Percentiles rank a stretch among this genome's conserved stretches.
Evolutionary conservation across 2,888 invertebrate genomes (phyloP).

Genomic region (Lathronympha strigana): DNA sequence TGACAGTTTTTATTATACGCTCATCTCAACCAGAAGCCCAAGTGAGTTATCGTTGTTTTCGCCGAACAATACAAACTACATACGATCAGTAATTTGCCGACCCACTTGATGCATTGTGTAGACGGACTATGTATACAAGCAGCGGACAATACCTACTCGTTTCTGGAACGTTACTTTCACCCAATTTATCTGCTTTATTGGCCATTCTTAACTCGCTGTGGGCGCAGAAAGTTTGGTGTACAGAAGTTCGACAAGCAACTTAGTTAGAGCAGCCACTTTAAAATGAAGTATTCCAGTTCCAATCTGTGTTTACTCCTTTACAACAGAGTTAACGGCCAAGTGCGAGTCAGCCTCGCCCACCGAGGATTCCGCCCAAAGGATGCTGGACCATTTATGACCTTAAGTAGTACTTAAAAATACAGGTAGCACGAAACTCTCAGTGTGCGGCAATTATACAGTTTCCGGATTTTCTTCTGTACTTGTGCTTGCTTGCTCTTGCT

Average conservation of each 20-base stretch:
- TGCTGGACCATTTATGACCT: no score
- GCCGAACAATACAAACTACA: constrained; percentile 28
- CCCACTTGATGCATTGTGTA: constrained; percentile 38
- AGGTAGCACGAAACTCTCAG: no score
- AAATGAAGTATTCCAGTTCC: no score
- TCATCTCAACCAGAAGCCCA: not conserved
- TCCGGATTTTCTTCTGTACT: no score
- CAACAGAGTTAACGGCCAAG: no score
- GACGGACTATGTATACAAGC: constrained; percentile 45
- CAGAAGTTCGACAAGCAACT: not conserved
- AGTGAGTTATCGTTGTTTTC: constrained; percentile 30
- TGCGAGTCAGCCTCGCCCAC: no score
- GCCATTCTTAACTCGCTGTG: constrained; percentile 44
- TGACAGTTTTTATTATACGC: not conserved
- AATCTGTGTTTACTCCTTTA: not conserved
- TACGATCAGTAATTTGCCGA: constrained; percentile 33
- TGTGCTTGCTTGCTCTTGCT: no score
- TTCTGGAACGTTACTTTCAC: constrained; percentile 53
- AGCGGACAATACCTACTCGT: constrained; percentile 44
- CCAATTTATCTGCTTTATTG: constrained; percentile 59
- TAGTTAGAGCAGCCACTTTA: not conserved
- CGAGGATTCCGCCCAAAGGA: no score
- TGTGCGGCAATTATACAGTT: no score
- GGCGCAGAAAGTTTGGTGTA: constrained; percentile 12
- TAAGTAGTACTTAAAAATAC: no score